These are phyloP conservation scores for Scylla paramamosain DNA, from an alignment of 1,140 invertebrate genomes.

Conservation along the genomic window DNA sequence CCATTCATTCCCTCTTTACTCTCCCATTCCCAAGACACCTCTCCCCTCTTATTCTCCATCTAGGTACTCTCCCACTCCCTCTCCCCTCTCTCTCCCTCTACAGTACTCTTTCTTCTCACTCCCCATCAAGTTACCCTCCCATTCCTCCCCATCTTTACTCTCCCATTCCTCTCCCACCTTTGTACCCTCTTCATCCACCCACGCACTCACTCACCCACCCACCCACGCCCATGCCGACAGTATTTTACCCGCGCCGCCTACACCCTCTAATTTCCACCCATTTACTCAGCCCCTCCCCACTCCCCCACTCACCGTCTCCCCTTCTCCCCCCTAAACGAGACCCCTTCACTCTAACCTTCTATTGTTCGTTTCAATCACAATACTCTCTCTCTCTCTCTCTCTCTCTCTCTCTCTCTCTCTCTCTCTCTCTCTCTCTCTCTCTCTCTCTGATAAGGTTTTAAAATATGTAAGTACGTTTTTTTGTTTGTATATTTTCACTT, in stretches of 20 bases:
- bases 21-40: too few species aligned
- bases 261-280: too few species aligned
- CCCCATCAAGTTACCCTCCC: not conserved
- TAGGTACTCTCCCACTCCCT: not conserved
- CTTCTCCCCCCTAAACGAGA: not conserved
- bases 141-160: too few species aligned
- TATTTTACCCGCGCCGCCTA: too few species aligned
- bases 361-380: not conserved
- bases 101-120: not conserved
- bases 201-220: too few species aligned
- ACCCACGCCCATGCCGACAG: too few species aligned
- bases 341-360: not conserved
- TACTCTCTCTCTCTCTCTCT: slow-evolving; percentile 19
- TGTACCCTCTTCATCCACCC: not conserved
- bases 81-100: not conserved
- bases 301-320: not conserved
- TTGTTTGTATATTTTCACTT: not conserved
- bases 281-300: not conserved
- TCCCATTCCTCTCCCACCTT: not conserved
- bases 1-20: too few species aligned
- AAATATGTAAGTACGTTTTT: not conserved
- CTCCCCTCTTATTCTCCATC: too few species aligned
- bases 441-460: not conserved
- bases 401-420: slow-evolving; percentile 3
- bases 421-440: slow-evolving; percentile 5